Percentiles rank a stretch among this genome's conserved stretches.
These are phyloP conservation scores for Tauraco hartlaubi DNA, from an alignment of 2,797 vertebrate genomes.

Conservation along the genomic window DNA sequence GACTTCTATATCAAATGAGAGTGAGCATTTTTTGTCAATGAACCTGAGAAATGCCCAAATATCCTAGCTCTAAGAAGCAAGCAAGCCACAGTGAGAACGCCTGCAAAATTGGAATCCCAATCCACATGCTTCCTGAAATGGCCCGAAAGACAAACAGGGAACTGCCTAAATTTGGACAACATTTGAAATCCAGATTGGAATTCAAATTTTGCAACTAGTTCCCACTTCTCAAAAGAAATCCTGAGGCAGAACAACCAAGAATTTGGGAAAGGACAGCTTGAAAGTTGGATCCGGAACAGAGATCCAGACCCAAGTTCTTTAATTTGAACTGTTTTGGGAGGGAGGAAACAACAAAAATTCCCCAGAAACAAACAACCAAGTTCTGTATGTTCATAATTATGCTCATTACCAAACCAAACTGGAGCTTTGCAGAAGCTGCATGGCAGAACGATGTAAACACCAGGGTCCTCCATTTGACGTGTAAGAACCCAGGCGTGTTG, in stretches of 20 bases:
- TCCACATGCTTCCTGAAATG: background rate
- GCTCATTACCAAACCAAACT: background rate
- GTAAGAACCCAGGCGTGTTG: background rate
- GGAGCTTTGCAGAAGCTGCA: background rate
- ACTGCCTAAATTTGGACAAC: background rate
- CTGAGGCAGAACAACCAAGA: conserved; percentile 10
- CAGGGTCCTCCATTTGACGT: background rate
- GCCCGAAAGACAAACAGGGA: background rate
- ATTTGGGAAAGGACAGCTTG: conserved; percentile 7
- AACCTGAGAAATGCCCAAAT: conserved; percentile 6
- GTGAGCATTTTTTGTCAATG: background rate
- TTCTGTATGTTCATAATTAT: background rate
- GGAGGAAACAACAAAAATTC: background rate
- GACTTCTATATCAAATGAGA: background rate
- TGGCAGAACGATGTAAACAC: background rate
- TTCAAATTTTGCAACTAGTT: conserved; percentile 35
- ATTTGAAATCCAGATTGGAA: conserved; percentile 11
- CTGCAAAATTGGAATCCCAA: conserved; percentile 42
- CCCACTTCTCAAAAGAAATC: conserved; percentile 11
- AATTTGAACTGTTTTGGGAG: background rate
- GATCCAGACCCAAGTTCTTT: background rate
- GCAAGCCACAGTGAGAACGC: background rate
- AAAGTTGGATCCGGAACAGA: background rate
- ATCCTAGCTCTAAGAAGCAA: conserved; percentile 15
- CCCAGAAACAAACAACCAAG: background rate